These are phyloP conservation scores for Xylocampa areola DNA, from an alignment of 2,888 invertebrate genomes.

Conservation along the genomic window DNA sequence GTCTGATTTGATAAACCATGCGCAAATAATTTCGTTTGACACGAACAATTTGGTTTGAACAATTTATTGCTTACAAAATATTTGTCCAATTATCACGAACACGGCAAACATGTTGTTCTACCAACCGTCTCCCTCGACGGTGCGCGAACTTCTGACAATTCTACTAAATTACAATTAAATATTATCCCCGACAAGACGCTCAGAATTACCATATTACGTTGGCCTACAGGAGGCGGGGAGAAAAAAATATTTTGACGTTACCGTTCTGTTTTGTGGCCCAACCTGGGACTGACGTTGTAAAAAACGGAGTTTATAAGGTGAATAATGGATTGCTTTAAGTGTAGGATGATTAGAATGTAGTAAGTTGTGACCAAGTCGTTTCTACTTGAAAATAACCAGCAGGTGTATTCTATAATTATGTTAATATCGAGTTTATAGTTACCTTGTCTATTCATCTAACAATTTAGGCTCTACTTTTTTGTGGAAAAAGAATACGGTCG, in stretches of 20 bases:
- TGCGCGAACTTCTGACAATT: constrained; percentile 40
- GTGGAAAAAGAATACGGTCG: too few species aligned
- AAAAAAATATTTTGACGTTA: constrained; percentile 6
- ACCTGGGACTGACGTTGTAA: not conserved
- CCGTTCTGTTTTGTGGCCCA: constrained; percentile 4
- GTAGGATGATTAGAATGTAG: not conserved
- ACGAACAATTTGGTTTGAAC: constrained; percentile 27
- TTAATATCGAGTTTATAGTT: too few species aligned
- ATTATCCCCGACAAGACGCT: constrained; percentile 29
- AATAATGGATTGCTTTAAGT: not conserved
- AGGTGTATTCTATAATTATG: too few species aligned
- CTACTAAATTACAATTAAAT: constrained; percentile 53
- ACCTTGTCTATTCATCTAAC: too few species aligned
- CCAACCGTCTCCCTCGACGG: constrained; percentile 12
- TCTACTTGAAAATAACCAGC: too few species aligned
- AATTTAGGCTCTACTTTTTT: too few species aligned
- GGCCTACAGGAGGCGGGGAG: not conserved
- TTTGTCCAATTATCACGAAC: constrained; percentile 56
- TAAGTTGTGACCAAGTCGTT: too few species aligned
- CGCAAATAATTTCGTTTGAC: constrained; percentile 21
- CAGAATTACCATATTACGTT: constrained; percentile 21
- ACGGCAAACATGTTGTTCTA: constrained; percentile 29
- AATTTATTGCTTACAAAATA: constrained; percentile 48
- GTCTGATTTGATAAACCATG: not conserved
- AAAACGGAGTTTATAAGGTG: not conserved